phyloP scores from a whole-genome alignment of 1,140 invertebrate species.

The Caerostris darwini region DNA sequence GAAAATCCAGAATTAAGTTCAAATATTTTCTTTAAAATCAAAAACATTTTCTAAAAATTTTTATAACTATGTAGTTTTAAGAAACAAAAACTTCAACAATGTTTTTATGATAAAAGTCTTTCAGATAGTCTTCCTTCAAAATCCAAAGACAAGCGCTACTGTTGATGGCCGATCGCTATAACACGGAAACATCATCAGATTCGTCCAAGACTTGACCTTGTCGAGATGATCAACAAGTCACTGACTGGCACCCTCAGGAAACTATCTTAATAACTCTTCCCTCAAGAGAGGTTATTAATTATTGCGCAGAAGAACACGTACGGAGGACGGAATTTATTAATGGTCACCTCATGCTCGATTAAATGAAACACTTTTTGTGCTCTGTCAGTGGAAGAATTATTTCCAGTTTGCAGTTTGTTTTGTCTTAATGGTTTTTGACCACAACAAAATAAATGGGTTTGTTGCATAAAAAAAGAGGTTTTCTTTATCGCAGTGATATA shows the following conservation, averaged over 20 bases:
- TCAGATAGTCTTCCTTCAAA: too few species aligned
- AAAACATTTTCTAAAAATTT: too few species aligned
- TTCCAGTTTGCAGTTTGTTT: conserved; percentile 40
- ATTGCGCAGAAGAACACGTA: conserved; percentile 19
- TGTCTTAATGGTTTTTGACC: conserved; percentile 46
- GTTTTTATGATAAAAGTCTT: too few species aligned
- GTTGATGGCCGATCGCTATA: background rate
- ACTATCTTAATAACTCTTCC: conserved; percentile 56
- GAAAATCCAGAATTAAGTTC: too few species aligned
- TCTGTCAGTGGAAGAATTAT: conserved; percentile 26
- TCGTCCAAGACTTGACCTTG: conserved; percentile 16
- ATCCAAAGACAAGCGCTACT: too few species aligned
- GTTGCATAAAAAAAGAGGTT: background rate
- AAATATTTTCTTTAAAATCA: too few species aligned
- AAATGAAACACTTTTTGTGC: conserved; percentile 19
- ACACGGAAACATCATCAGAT: conserved; percentile 30
- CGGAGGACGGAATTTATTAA: conserved; percentile 59
- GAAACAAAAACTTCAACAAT: background rate
- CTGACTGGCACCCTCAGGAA: conserved; percentile 39
- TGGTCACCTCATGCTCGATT: conserved; percentile 39
- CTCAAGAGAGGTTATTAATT: conserved; percentile 60
- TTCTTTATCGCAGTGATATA: background rate
- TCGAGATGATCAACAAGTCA: conserved; percentile 47
- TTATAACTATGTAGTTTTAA: too few species aligned
- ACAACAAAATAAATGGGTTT: background rate